Percentiles rank a stretch among this genome's conserved stretches.
Conservation (phyloP, 1,140 invertebrate genomes). For the Sinonovacula constricta region DNA sequence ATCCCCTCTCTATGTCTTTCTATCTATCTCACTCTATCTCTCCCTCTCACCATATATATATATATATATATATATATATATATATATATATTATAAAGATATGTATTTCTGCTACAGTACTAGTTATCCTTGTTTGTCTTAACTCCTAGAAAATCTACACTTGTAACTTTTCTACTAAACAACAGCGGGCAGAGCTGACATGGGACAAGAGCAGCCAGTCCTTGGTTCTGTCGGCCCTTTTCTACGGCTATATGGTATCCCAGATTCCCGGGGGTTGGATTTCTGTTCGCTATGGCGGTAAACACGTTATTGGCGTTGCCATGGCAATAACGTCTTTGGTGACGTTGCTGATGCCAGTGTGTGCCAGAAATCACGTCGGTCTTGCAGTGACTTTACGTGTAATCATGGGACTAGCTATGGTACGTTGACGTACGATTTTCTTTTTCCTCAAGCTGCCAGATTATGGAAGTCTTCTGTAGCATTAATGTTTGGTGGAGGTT, state of each 20-base stretch:
- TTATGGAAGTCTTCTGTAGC: no score
- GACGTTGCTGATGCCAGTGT: slow-evolving; percentile 34
- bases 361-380: slow-evolving; percentile 10
- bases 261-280: slow-evolving; percentile 88
- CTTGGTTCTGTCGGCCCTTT: slow-evolving; percentile 90
- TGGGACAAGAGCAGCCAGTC: slow-evolving; percentile 84
- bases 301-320: slow-evolving; percentile 54
- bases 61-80: neutral
- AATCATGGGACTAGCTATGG: slow-evolving; percentile 25
- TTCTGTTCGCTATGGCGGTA: slow-evolving; percentile 80
- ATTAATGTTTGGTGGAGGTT: no score
- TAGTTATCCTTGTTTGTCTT: neutral
- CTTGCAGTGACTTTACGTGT: slow-evolving; percentile 17
- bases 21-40: no score
- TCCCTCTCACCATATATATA: neutral
- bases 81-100: neutral
- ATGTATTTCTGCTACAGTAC: no score
- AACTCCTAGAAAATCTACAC: neutral
- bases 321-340: slow-evolving; percentile 30
- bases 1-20: no score
- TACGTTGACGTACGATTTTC: slow-evolving; percentile 27
- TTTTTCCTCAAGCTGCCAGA: no score
- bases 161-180: no score
- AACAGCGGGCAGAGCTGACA: slow-evolving; percentile 8
- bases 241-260: slow-evolving; percentile 86